Base-by-base conservation (phyloP, 2,797 vertebrate genomes). In the Myotis vivesi region DNA sequence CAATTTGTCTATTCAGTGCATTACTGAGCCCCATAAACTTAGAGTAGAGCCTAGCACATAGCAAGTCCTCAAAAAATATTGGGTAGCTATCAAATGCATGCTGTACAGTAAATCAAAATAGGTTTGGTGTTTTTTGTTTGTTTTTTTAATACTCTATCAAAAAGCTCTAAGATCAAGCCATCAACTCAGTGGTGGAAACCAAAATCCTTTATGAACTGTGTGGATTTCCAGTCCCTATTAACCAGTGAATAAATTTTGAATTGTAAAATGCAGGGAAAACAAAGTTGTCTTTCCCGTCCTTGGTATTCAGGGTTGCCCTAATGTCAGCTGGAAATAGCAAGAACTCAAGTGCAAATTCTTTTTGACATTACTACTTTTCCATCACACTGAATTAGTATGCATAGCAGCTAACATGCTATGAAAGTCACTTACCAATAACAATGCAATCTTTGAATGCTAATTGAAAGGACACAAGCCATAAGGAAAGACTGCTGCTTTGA, bases 341-440 rank as follows among this genome's bases (percentile, higher is more conserved):
- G 46, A 97, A 85, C 73, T 81, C 89, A 79, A 94, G 84, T 86
- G 66, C 69, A 97, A 94, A 89, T 80, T 53, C 41, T 38, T 51
- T 55, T 88, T 96, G 92, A 97, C 88, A 1, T 95, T 82, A 94
- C 33, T 87, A 96, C 59, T 33, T 94, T 88, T 95, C 96, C 73
- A 83, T 96, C 87, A 57, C 49, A 94, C 88, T 71, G 23, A 73
- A 93, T 98, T 96, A 98, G 89, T 68, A 94, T 96, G 88, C 83
- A 64, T 9, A 44, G 87, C 93, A 94, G 55, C 0, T 1, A 96
- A 97, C 59, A 41, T 68, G 66, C 93, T 93, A 77, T 90, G 84
- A 97, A 98, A 98, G 97, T 97, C 97, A 97, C 94, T 98, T 91
- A 96, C 91, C 79, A 96, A 72, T 91, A 97, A 91, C 95, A 91